Evolutionary conservation across 2,797 vertebrate species (phyloP).

Genomic region (Coracias cyanogaster): DNA sequence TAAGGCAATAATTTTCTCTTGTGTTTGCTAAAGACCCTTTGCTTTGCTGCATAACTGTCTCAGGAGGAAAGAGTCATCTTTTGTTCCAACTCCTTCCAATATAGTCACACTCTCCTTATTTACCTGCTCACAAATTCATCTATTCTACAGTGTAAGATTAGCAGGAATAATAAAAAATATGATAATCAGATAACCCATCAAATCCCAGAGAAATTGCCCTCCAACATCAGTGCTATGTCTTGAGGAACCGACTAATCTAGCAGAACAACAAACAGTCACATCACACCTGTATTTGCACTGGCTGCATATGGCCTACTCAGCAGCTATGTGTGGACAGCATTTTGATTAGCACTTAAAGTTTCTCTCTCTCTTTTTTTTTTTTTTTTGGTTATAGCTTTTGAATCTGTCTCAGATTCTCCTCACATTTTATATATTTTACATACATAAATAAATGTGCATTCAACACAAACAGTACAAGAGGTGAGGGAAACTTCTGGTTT

Average conservation of each 20-base stretch:
- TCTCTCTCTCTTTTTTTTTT: not conserved
- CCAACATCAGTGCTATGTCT: not conserved
- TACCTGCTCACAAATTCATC: not conserved
- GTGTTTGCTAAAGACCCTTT: not conserved
- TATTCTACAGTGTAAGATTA: not conserved
- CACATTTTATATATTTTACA: not conserved
- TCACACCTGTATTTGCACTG: conserved; percentile 15
- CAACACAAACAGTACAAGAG: not conserved
- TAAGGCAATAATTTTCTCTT: not conserved
- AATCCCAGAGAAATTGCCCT: conserved; percentile 9
- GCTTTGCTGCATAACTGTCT: not conserved
- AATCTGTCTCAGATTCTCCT: not conserved
- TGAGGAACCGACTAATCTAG: conserved; percentile 16
- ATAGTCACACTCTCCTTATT: not conserved
- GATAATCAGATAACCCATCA: conserved; percentile 43
- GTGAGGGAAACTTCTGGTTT: not conserved
- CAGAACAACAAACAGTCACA: conserved; percentile 32
- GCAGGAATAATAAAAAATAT: conserved; percentile 20
- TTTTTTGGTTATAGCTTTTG: not conserved
- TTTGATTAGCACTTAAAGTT: conserved; percentile 7
- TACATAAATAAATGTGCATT: not conserved
- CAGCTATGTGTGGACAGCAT: not conserved
- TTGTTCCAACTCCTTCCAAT: not conserved
- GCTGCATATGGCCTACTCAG: not conserved
- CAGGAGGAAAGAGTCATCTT: not conserved